Conservation (phyloP, 2,113 vertebrate species). For the Equus quagga region DNA sequence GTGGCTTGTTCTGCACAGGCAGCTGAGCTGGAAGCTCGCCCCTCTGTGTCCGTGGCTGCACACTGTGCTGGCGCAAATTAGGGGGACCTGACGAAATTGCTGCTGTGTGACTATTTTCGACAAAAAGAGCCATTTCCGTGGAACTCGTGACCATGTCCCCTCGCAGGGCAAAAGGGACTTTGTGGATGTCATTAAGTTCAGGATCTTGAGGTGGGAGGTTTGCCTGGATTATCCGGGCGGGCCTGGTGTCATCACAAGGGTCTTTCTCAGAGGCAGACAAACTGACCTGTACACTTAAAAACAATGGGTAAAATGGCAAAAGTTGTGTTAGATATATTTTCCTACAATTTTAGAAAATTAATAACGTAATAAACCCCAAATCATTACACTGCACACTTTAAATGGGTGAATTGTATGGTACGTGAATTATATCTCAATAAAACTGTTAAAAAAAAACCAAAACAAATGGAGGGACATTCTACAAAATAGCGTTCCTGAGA, state of each 20-base stretch:
- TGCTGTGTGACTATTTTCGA: background rate
- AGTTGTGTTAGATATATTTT: background rate
- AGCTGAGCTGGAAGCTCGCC: background rate
- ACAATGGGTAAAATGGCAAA: background rate
- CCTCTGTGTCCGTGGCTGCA: background rate
- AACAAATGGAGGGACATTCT: background rate
- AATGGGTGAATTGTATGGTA: background rate
- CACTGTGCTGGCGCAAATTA: fast-evolving
- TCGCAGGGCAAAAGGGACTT: background rate
- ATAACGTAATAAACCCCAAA: background rate
- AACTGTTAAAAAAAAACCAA: background rate
- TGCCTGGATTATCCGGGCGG: background rate
- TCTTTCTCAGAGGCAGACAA: background rate
- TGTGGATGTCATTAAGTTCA: background rate
- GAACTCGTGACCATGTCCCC: background rate
- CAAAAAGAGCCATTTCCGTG: background rate
- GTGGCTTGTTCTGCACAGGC: background rate
- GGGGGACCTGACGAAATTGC: background rate
- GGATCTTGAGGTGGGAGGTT: background rate
- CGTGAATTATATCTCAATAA: background rate
- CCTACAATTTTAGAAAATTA: background rate
- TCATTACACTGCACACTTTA: background rate
- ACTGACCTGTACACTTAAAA: background rate
- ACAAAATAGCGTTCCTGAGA: background rate
- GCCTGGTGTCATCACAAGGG: background rate